Conservation (phyloP, 2,888 invertebrate genomes). For the Carcina quercana region DNA sequence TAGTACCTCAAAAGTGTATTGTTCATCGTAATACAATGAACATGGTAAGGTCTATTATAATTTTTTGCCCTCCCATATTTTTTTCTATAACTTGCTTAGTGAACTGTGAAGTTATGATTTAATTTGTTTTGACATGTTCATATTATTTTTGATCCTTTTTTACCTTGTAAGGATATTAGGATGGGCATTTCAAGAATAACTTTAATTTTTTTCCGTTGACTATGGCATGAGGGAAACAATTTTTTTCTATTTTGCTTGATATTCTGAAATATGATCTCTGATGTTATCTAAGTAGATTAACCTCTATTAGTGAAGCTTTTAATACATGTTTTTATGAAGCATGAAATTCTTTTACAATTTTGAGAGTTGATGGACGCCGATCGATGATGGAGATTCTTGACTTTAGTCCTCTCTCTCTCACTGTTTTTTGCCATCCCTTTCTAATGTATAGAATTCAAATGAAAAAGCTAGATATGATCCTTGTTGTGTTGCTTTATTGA, state of each 20-base stretch:
- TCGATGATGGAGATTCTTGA: conserved; percentile 70
- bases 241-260: conserved; percentile 5
- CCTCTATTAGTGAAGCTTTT: conserved; percentile 21
- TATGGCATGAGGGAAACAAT: no score
- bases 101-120: conserved; percentile 68
- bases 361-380: conserved; percentile 51
- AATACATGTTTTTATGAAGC: conserved; percentile 21
- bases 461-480: conserved; percentile 44
- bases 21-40: conserved; percentile 64
- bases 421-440: conserved; percentile 52
- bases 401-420: conserved; percentile 50
- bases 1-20: conserved; percentile 41
- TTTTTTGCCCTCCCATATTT: conserved; percentile 44
- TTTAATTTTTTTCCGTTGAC: no score
- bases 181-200: no score
- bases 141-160: conserved; percentile 40
- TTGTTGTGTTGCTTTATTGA: conserved; percentile 66
- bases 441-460: conserved; percentile 45
- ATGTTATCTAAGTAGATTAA: conserved; percentile 28
- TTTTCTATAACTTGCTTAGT: conserved; percentile 45
- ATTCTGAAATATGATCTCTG: conserved; percentile 47
- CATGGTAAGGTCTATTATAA: conserved; percentile 63
- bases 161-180: conserved; percentile 13
- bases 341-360: no score
- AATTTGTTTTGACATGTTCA: conserved; percentile 68